phyloP scores from a whole-genome alignment of 2,797 vertebrate genomes.

The Acipenser oxyrinchus region DNA sequence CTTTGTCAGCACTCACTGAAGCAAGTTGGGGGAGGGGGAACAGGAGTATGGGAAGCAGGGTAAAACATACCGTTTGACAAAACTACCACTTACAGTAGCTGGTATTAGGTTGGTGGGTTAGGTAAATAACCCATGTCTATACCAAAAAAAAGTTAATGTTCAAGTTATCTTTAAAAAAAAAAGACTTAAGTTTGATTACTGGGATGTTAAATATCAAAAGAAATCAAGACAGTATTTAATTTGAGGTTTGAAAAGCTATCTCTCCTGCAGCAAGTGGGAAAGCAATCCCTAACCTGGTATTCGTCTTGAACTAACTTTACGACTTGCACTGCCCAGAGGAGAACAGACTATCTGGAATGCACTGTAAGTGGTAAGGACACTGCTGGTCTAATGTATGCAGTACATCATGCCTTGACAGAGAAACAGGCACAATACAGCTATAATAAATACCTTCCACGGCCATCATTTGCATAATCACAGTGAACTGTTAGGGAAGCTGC shows the following conservation, averaged over 20 bases:
- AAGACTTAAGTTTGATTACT: conserved; percentile 16
- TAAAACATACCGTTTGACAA: too few relatives aligned
- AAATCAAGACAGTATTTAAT: neutral
- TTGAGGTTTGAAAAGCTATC: neutral
- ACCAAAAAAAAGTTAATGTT: too few relatives aligned
- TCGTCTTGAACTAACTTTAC: neutral
- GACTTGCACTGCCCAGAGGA: neutral
- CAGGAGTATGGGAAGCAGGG: too few relatives aligned
- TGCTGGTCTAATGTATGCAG: neutral
- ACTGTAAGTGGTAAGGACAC: neutral
- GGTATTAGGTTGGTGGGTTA: too few relatives aligned
- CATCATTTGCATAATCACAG: neutral
- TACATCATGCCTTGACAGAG: conserved; percentile 6
- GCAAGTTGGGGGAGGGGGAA: conserved; percentile 22
- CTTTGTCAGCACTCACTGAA: conserved; percentile 45
- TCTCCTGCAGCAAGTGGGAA: too few relatives aligned
- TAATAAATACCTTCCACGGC: conserved; percentile 7
- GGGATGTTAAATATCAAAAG: conserved; percentile 18
- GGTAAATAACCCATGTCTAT: too few relatives aligned
- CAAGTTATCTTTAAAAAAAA: neutral
- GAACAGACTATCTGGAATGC: neutral
- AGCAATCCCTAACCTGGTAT: neutral
- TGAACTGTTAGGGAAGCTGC: conserved; percentile 17
- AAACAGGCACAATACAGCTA: neutral
- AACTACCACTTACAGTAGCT: too few relatives aligned